Evolutionary conservation across 2,888 invertebrate species (phyloP).

Genomic region (Mactromeris polynyma): DNA sequence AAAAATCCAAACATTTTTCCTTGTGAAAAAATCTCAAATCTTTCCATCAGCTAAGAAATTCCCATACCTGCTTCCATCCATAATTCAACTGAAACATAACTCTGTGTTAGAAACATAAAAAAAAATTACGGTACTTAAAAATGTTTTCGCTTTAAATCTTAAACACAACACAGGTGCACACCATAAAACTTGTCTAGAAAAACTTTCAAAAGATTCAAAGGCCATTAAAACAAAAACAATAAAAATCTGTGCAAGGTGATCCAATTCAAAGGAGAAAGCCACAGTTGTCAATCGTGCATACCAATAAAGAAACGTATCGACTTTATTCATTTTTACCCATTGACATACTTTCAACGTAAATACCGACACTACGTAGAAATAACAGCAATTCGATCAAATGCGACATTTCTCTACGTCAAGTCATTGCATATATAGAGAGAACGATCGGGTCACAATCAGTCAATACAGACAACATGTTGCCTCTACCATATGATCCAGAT

Average conservation of each 20-base stretch:
- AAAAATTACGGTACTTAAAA: too few species aligned
- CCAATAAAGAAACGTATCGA: neutral
- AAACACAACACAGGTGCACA: neutral
- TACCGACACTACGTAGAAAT: neutral
- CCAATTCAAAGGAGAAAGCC: too few species aligned
- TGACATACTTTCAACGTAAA: neutral
- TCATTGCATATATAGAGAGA: neutral
- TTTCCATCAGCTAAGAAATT: too few species aligned
- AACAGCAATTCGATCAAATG: neutral
- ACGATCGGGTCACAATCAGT: neutral
- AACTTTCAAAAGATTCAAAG: neutral
- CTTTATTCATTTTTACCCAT: neutral
- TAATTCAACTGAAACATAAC: too few species aligned
- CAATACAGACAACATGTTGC: constrained; percentile 9
- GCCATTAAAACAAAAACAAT: neutral
- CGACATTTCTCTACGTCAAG: neutral
- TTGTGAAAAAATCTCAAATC: too few species aligned
- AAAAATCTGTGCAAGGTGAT: neutral
- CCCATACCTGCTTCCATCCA: too few species aligned
- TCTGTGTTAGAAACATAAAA: too few species aligned
- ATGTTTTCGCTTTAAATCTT: too few species aligned
- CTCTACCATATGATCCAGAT: neutral
- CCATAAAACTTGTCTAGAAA: neutral
- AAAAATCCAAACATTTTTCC: too few species aligned
- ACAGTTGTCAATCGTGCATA: too few species aligned